A percentile compares a stretch with the other conserved stretches of the same genome.
Conservation (phyloP, 2,888 invertebrate genomes). For the Chouioia cunea region DNA sequence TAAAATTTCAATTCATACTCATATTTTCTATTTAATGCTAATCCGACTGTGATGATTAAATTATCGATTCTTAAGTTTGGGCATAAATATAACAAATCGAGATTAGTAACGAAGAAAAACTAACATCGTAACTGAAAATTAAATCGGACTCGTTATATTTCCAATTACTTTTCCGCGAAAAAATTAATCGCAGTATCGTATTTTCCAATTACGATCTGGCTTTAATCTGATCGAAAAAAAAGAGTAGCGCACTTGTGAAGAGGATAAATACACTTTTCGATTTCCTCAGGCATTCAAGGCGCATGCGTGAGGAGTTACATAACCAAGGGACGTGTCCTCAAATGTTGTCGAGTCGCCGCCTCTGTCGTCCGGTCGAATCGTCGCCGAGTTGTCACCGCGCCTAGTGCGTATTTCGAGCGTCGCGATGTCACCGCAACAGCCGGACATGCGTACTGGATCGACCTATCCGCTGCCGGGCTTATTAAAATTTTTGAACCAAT, state of each 20-base stretch:
- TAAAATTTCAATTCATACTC: too few species aligned
- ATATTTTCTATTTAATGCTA: too few species aligned
- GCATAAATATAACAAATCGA: too few species aligned
- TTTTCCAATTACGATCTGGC: neutral
- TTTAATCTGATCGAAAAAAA: neutral
- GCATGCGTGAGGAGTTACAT: slow-evolving; percentile 33
- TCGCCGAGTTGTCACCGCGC: slow-evolving; percentile 26
- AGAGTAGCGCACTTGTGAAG: too few species aligned
- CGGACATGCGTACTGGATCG: slow-evolving; percentile 66
- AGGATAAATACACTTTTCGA: too few species aligned
- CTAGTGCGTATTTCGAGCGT: neutral
- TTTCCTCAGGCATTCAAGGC: neutral
- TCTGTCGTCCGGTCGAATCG: slow-evolving; percentile 39
- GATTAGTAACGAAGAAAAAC: too few species aligned
- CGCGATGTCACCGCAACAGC: slow-evolving; percentile 57
- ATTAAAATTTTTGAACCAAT: slow-evolving; percentile 67
- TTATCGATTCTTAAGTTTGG: too few species aligned
- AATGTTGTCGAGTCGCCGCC: slow-evolving; percentile 23
- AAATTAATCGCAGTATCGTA: neutral
- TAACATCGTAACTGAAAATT: too few species aligned
- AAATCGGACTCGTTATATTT: too few species aligned
- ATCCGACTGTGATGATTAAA: too few species aligned
- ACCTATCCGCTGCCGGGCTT: slow-evolving; percentile 64
- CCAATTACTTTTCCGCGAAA: neutral
- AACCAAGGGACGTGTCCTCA: slow-evolving; percentile 42